Base-by-base conservation (phyloP, 2,888 invertebrate species). In the Allophyes oxyacanthae region DNA sequence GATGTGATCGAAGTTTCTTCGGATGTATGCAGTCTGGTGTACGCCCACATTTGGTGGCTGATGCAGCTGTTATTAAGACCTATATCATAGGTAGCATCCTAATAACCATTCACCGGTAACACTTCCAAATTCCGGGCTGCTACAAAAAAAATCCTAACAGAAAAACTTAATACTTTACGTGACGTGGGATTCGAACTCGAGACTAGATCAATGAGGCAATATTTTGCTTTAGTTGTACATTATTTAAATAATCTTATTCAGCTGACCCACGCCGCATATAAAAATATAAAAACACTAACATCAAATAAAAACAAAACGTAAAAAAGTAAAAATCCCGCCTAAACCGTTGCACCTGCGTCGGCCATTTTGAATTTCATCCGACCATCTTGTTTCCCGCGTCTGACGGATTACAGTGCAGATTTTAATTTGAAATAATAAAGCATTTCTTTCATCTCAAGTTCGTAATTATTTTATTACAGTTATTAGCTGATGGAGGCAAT, bases 331-430 rank as follows among this genome's bases (percentile, higher is more conserved):
- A 81, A 83, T 80, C 78, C 72, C 79, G 77, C 77, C 67, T 72
- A 77, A 79, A 82, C 64, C 65, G 40, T 59, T 80, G 83, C 90
- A 91, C 89, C 91, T 91, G 91, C 58, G 81, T 64, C 81, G 68
- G 84, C 85, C 86, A 88, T 88, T 83, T 87, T 86, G 83, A 75
- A 80, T 74, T 75, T 74, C 64, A 64, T 77, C 69, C 82, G 72
- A 58, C 84, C 86, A 86, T 87, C 84, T 87, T 85, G 81, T 84
- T 83, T 67, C 76, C 52, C 65, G 65, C 75, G 70, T 60, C 87
- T 91, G 92, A 92, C 89, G 92, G 91, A 92, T 92, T 91, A 92
- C 85, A 75, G 73, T 71, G 78, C 81, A 83, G 78, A 87, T 86
- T 82, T 79, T 75, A 78, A 83, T 84, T 85, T 82, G 72, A 78